Percentiles rank a stretch among this genome's conserved stretches.
These are phyloP conservation scores for Dynastes hyllus DNA, from an alignment of 2,888 invertebrate genomes.

Conservation along the genomic window DNA sequence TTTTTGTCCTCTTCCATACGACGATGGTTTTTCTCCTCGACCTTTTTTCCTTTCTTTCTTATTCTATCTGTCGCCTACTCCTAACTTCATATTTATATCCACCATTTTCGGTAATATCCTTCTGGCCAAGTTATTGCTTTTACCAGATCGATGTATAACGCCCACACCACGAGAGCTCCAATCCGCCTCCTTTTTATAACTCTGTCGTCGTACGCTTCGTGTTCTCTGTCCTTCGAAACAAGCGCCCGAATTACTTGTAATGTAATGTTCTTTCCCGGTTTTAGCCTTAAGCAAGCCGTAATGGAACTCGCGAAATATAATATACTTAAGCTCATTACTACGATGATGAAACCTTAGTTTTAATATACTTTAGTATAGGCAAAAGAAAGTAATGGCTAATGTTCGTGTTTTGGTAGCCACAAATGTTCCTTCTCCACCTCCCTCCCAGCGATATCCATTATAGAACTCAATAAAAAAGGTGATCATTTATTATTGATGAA, in stretches of 20 bases:
- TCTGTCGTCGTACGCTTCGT: neutral
- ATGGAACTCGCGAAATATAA: slow-evolving; percentile 6
- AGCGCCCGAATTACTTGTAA: neutral
- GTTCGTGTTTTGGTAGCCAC: slow-evolving; percentile 21
- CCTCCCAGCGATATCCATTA: neutral
- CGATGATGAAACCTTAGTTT: slow-evolving; percentile 13
- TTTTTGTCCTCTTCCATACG: slow-evolving; percentile 10
- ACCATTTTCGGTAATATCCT: slow-evolving; percentile 43
- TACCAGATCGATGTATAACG: slow-evolving; percentile 25
- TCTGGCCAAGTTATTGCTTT: slow-evolving; percentile 33
- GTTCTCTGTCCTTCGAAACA: neutral
- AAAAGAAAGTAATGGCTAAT: slow-evolving; percentile 19
- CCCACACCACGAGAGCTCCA: neutral
- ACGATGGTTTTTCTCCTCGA: neutral
- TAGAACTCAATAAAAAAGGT: neutral
- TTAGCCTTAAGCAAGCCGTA: neutral
- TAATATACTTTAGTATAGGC: neutral
- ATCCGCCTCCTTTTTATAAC: neutral
- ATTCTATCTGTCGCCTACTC: slow-evolving; percentile 21
- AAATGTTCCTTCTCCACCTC: slow-evolving; percentile 1
- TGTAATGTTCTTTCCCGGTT: neutral
- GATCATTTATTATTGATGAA: slow-evolving; percentile 10
- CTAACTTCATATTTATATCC: slow-evolving; percentile 46
- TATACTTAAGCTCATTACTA: slow-evolving; percentile 17
- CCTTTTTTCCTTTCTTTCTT: slow-evolving; percentile 8